phyloP scores from a whole-genome alignment of 1,140 invertebrate species.

The Belonocnema kinseyi region DNA sequence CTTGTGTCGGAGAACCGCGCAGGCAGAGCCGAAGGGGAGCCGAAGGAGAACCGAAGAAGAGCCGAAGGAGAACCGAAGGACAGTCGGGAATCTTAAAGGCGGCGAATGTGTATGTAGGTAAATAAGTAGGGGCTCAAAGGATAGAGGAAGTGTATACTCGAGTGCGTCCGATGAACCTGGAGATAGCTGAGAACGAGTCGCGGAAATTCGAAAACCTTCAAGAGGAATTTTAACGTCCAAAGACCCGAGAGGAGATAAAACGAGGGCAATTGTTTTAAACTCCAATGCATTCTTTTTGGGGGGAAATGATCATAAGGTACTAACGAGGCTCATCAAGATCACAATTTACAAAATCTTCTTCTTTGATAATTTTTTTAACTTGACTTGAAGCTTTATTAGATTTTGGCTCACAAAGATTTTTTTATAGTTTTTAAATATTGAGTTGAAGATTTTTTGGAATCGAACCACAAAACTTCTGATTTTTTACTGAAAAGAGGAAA shows the following conservation, averaged over 20 bases:
- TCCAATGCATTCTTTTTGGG: background rate
- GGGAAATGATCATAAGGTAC: background rate
- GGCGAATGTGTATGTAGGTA: conserved; percentile 12
- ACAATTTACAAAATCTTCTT: background rate
- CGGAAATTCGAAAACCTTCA: conserved; percentile 14
- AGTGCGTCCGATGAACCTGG: conserved; percentile 48
- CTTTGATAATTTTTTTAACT: too few species aligned
- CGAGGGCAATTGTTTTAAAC: conserved; percentile 4
- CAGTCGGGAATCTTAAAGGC: conserved; percentile 37
- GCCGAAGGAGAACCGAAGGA: conserved; percentile 36
- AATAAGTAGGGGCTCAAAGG: conserved; percentile 9
- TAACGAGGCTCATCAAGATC: background rate
- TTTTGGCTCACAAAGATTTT: too few species aligned
- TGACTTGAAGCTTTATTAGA: too few species aligned
- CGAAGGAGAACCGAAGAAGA: conserved; percentile 41
- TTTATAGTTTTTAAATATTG: too few species aligned
- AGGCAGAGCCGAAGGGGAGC: background rate
- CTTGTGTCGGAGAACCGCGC: conserved; percentile 32
- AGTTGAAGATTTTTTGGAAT: too few species aligned
- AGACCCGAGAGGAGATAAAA: background rate
- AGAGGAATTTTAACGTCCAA: conserved; percentile 2
- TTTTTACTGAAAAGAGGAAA: too few species aligned
- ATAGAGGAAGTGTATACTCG: conserved; percentile 50
- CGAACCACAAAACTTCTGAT: too few species aligned
- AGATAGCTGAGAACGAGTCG: conserved; percentile 40